A percentile compares a stretch with the other conserved stretches of the same genome.
These are phyloP conservation scores for Aphidoletes aphidimyza DNA, from an alignment of 2,888 invertebrate genomes.

Conservation along the genomic window DNA sequence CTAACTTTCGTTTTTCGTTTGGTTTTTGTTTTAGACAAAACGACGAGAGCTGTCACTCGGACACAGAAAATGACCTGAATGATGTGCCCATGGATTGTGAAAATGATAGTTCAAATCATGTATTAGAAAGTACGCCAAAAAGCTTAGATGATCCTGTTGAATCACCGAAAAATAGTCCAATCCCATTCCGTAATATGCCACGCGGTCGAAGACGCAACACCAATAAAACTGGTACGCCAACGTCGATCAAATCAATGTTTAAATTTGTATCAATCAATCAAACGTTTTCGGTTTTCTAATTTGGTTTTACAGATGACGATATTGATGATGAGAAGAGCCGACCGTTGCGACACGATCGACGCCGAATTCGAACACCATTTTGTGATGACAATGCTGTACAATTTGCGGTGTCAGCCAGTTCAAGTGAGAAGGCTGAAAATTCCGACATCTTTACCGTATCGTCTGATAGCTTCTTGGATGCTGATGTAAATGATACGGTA, in stretches of 20 bases:
- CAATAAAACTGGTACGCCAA: neutral
- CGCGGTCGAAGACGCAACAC: neutral
- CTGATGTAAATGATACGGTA: slow-evolving; percentile 45
- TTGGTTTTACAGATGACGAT: slow-evolving; percentile 32
- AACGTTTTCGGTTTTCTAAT: neutral
- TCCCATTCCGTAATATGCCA: neutral
- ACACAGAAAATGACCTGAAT: slow-evolving; percentile 32
- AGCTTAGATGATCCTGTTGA: neutral
- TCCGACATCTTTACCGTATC: slow-evolving; percentile 66
- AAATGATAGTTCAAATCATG: neutral
- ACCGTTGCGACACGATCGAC: slow-evolving; percentile 57
- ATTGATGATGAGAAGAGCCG: slow-evolving; percentile 27
- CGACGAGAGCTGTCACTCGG: neutral
- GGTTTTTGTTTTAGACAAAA: too few species aligned
- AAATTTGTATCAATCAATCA: neutral
- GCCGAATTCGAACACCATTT: slow-evolving; percentile 57
- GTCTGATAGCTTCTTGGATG: slow-evolving; percentile 65
- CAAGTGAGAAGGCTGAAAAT: slow-evolving; percentile 65
- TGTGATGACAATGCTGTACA: slow-evolving; percentile 54
- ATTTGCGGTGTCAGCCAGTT: slow-evolving; percentile 52
- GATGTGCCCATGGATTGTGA: neutral
- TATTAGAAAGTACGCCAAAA: neutral
- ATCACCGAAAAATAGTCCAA: neutral
- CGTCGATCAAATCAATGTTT: too few species aligned
- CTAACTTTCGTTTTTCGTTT: neutral